Evolutionary conservation across 1,140 invertebrate genomes (phyloP), one percentile per base, ranked within the genome.

Genomic region (Augochlora pura): DNA sequence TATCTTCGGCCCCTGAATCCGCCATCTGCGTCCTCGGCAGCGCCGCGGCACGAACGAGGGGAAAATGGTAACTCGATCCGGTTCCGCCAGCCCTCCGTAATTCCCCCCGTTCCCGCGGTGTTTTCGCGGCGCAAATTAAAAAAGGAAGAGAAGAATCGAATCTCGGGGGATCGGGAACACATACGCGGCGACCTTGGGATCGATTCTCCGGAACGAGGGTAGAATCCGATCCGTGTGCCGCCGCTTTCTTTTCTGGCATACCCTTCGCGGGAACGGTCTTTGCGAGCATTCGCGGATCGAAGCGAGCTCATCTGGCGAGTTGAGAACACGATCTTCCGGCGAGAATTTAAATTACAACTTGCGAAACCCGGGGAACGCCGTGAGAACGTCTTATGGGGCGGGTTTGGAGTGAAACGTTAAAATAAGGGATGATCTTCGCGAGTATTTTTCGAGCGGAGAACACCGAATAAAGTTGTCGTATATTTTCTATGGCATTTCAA

Each of bases 331-430:
- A 18, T 25, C 42, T 60, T 38, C 68, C 81, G 84, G 83, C 76
- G 84, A 69, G 68, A 77, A 68, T 87, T 88, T 88, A 86, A 89
- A 82, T 87, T 89, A 89, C 85, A 83, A 87, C 84, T 88, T 86
- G 78, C 84, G 86, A 86, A 88, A 87, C 87, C 86, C 84, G 81
- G 85, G 86, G 82, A 86, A 12, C 12, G 9, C 3, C 10, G 14
- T 12, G 10, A 3, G 12, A 12, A 4, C 32, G 32, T 1, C 32
- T 32, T 4, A 4, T 2, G 32, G 32, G 32, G 32, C 1, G 32
- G 4, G 32, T 32, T 4, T 32, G 1, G 32, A 32, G 32, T 4
- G 4, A 32, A 32, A 32, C 32, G 32, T 32, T 32, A 1, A 4
- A 32, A 32, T 32, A 32, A 32, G 1, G 32, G 32, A 32, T 4